Evolutionary conservation across 2,888 invertebrate species (phyloP), one percentile per base, ranked within the genome.

Genomic region (Caradrina kadenii): DNA sequence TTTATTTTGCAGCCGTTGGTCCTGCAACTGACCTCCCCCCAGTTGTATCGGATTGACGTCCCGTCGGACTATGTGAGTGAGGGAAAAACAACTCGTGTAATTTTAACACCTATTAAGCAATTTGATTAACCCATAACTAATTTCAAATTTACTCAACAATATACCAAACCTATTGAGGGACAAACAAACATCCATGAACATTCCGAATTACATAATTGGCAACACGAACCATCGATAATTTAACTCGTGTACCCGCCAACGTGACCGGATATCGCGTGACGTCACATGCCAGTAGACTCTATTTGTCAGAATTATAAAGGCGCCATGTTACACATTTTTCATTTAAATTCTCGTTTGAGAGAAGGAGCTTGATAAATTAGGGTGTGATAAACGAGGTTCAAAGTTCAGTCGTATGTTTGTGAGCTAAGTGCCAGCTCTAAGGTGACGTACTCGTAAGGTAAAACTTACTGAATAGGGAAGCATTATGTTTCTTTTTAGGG

Each of bases 181-280:
- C 22, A 22, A 42, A 63, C n/a, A 66, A 39, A 53, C 35, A 58
- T n/a, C 22, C 17, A 39, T 35, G 45, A 13, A 50, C 35, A 66
- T 73, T 55, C 42, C 31, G 66, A 73, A 74, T 63, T 50, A 73
- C 58, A 26, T 63, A 75, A 73, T 22, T 62, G 42, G 17, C 45
- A 58, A 74, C 22, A 52, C 61, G 10, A 65, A 64, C 55, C 64
- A 61, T 71, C 55, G 56, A 65, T 74, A 77, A 70, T 68, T 54
- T 55, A 45, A 45, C 63, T 42, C 42, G 6, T 64, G 55, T 22
- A 50, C 62, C 35, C 26, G 68, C 59, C 58, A 54, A 61, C 55
- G 70, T 60, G 59, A 45, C 50, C 69, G 64, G 64, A 64, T 63
- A 61, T 76, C 19, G 69, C 80, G 77, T 76, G 73, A 80, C 80